These are phyloP conservation scores for Drosophila falleni DNA, from an alignment of 2,888 invertebrate species.

Conservation along the genomic window DNA sequence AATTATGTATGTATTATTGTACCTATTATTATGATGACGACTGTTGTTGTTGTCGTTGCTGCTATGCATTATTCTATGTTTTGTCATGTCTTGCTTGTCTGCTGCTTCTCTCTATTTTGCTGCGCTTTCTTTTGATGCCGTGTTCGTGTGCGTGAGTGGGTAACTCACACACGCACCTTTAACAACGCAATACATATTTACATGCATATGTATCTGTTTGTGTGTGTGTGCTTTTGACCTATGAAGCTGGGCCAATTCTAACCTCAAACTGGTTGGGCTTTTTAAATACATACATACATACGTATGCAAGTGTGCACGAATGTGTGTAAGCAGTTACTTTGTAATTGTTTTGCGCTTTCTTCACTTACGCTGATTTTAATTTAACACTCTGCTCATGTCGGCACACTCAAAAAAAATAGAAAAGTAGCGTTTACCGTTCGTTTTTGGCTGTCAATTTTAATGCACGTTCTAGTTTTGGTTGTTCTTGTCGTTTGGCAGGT, in stretches of 20 bases:
- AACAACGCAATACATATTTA: constrained; percentile 17
- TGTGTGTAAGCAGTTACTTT: constrained; percentile 1
- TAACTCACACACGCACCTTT: constrained; percentile 34
- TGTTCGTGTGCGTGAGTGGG: constrained; percentile 31
- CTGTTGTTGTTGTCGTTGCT: constrained; percentile 9
- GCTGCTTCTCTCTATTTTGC: constrained; percentile 20
- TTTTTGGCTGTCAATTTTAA: constrained; percentile 38
- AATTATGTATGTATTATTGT: constrained; percentile 36
- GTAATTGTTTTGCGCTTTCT: constrained; percentile 55
- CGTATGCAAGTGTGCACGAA: constrained; percentile 5
- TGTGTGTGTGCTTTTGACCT: constrained; percentile 47
- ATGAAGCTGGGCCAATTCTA: constrained; percentile 64
- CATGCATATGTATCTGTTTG: constrained; percentile 2
- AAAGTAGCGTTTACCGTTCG: constrained; percentile 57
- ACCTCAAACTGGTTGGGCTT: constrained; percentile 66
- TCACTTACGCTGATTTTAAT: constrained; percentile 61
- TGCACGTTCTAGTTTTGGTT: constrained; percentile 62
- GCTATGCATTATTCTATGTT: constrained; percentile 30
- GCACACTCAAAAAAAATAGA: constrained; percentile 33
- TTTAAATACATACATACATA: constrained; percentile 19
- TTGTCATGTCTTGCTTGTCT: too few species aligned
- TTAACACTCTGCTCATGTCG: constrained; percentile 53
- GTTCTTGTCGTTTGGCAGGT: constrained; percentile 40
- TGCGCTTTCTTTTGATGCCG: constrained; percentile 48
- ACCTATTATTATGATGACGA: constrained; percentile 22